Base-by-base conservation (phyloP, 2,888 invertebrate genomes). In the Dryobotodes eremita region DNA sequence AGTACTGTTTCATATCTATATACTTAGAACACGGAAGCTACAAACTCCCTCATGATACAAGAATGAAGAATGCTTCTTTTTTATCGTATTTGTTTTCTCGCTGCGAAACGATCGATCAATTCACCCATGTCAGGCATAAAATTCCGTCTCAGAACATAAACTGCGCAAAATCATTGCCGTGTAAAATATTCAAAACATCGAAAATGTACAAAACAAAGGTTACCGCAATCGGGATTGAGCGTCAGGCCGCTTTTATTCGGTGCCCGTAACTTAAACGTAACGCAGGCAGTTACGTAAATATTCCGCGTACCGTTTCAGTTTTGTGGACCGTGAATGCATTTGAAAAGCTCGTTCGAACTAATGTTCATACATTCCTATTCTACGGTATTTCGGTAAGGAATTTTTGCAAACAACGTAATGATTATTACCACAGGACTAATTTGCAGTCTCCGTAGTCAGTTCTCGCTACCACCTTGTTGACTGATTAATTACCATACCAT, bases 261-360 rank as follows among this genome's bases (percentile, higher is more conserved):
- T 50, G 62, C 31, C 55, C 23, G 31, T 64, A 70, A 79, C 55
- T 65, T 62, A 59, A 82, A 75, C 57, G 83, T 66, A 76, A 74
- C 64, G 73, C 62, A 55, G n/a, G n/a, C 53, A 62, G 53, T 84
- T 50, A 83, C 76, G 53, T 86, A 82, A 82, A 86, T 72, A 61
- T 69, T 77, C 50, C n/a, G 50, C 26, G 23, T 53, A 42, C 53
- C 62, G 26, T 70, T 76, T 62, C 59, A 61, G 68, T 59, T 86
- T 72, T 70, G 83, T 83, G 74, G 50, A 26, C 61, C 74, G 74
- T 83, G 65, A 86, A 82, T 82, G 74, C 71, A 74, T 61, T 77
- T 55, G 20, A 72, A 75, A 74, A 65, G 36, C 50, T 73, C 61
- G 59, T 70, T 68, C 23, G 57, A 23, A 73, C n/a, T 70, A 62